Base-by-base conservation (phyloP, 2,113 vertebrate genomes). In the Maccullochella peelii region DNA sequence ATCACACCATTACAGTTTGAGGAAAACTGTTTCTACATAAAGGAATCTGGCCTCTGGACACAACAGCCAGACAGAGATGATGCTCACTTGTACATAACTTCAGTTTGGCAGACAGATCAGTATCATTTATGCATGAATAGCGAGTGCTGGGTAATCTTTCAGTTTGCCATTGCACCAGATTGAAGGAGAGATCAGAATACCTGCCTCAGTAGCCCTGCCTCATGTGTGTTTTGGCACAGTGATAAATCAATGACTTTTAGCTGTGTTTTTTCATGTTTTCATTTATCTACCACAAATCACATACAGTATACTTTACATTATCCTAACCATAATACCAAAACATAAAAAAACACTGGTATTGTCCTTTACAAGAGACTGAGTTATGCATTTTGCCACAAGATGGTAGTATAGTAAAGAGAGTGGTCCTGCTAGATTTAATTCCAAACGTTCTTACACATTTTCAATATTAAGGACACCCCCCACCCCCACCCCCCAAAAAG, bases 1-100 rank as follows among this genome's bases (percentile, higher is more conserved):
- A 73, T 55, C 59, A 89, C 85, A 88, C 42, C 47, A 27, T 73
- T 82, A 88, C 78, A 86, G 59, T 88, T 88, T 42, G 59, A 81
- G 77, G 36, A 82, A 81, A 47, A 78, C 50, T 72, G 25, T 89
- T 92, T 89, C 82, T 86, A 89, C 89, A 91, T 77, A 91, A 76
- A 85, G 58, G 10, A 67, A 76, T 47, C 54, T 80, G 88, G 82
- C 50, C 1, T 87, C 65, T 67, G 67, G 47, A 59, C 70, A 85
- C 50, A 58, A 62, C 3, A 69, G 44, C 68, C 79, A 73, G 33
- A 85, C 68, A 85, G 77, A 79, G 30, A 73, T 52, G 59, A 87
- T 57, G 77, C 69, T 90, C 74, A 49, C 52, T 61, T 79, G 27
- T 72, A 69, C 70, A 78, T 44, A 38, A 82, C 59, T 73, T 70